Percentiles rank a stretch among this genome's conserved stretches.
Evolutionary conservation across 2,113 vertebrate species (phyloP).

Genomic region (Pluvianellus socialis): DNA sequence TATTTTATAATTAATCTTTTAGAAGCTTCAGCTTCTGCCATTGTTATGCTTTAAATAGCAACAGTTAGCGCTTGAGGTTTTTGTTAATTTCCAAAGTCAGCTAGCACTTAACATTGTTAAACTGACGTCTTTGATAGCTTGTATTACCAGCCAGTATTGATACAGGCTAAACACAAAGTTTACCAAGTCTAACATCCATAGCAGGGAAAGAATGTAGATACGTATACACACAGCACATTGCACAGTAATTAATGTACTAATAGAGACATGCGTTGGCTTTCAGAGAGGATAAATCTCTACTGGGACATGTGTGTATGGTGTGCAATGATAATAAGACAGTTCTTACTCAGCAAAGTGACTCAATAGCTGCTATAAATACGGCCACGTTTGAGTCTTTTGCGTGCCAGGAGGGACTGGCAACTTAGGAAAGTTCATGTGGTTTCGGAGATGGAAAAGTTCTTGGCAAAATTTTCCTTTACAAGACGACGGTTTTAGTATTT

Average conservation of each 20-base stretch:
- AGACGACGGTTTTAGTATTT: neutral
- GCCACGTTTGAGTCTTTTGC: slow-evolving; percentile 27
- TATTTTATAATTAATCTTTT: neutral
- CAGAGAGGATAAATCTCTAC: slow-evolving; percentile 18
- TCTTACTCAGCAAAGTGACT: slow-evolving; percentile 63
- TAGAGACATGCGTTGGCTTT: slow-evolving; percentile 5
- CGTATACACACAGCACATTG: neutral
- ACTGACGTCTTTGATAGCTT: neutral
- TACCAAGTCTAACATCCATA: neutral
- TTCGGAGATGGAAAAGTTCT: neutral
- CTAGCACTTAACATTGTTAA: neutral
- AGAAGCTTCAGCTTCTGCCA: neutral
- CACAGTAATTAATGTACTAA: slow-evolving; percentile 25
- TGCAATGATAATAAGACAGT: slow-evolving; percentile 26
- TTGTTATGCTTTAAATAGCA: neutral
- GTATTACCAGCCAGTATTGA: neutral
- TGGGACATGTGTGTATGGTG: neutral
- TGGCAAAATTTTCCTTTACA: neutral
- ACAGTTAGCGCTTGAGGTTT: neutral
- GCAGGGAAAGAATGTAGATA: neutral
- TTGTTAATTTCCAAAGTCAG: neutral
- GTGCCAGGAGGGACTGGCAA: slow-evolving; percentile 2
- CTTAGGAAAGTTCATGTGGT: neutral
- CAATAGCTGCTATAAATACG: slow-evolving; percentile 43
- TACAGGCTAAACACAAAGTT: neutral